A percentile compares a stretch with the other conserved stretches of the same genome.
phyloP scores from a whole-genome alignment of 2,888 invertebrate species.

The Catocala sponsa region DNA sequence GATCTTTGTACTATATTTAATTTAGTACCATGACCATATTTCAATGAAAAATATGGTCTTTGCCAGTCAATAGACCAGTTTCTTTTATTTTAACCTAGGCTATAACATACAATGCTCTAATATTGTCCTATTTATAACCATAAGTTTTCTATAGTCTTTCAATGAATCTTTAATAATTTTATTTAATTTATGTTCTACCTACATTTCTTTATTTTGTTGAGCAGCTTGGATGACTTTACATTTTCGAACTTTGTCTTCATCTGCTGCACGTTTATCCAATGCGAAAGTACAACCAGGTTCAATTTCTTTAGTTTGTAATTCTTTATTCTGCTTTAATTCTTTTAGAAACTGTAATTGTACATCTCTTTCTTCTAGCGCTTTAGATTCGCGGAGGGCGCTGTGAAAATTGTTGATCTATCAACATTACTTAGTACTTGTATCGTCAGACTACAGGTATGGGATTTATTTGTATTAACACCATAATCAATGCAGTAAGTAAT shows the following conservation, averaged over 20 bases:
- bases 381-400: conserved; percentile 69
- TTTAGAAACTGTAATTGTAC: conserved; percentile 64
- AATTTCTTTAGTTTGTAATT: conserved; percentile 20
- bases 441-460: no score
- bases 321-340: conserved; percentile 51
- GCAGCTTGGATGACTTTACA: conserved; percentile 46
- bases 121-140: no score
- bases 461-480: no score
- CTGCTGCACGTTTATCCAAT: conserved; percentile 46
- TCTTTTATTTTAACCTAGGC: no score
- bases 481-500: no score
- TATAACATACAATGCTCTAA: no score
- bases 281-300: conserved; percentile 47
- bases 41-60: no score
- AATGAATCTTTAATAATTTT: background rate
- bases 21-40: no score
- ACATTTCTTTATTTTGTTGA: conserved; percentile 63
- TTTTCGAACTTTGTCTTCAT: conserved; percentile 34
- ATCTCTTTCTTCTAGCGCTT: conserved; percentile 66
- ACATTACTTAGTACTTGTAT: no score
- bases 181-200: conserved; percentile 38
- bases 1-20: no score
- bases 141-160: no score
- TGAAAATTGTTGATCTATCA: conserved; percentile 5
- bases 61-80: no score